Evolutionary conservation across 2,888 invertebrate species (phyloP), one percentile per base, ranked within the genome.

Genomic region (Microplitis deprimator): DNA sequence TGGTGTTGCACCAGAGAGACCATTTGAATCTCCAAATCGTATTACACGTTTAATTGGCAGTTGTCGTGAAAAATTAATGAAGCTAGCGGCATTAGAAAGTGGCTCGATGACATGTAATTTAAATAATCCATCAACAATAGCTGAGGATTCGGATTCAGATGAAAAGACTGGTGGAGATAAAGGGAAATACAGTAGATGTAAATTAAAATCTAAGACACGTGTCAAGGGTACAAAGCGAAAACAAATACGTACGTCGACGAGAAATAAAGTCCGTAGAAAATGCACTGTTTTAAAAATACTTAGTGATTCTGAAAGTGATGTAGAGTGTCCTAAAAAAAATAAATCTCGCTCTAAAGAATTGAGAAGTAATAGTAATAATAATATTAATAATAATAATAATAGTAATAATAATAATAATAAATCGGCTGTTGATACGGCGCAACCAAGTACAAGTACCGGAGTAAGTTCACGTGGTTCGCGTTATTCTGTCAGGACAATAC

Each of bases 21-120:
- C 87, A 1, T 82, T 85, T 13, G 88, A 93, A 60, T 93, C 92
- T 73, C 92, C 93, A 0, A 95, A 95, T 88, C 91, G 94, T 79
- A 93, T 95, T 84, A 94, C 94, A 20, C 93, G 94, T 81, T 89
- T 95, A 70, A 95, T 95, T 76, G 94, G 94, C 3, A 93, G 94
- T 80, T 94, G 95, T 75, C 92, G 94, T 71, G 92, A 93, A 68
- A 93, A 94, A 75, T 90, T 94, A 61, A 90, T 93, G 71, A 93
- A 93, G 79, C 89, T 93, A 83, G 93, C 94, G 6, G 84, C 87
- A 0, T 80, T 86, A 75, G 88, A 87, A 68, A 83, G 83, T 60
- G 85, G 82, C 2, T 76, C 82, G 1, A 69, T 79, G 0, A 29
- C 2, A 29, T 29, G 29, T 29, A 29, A 3, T 29, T 68, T 73